Conservation (phyloP, 2,888 invertebrate species). For the Chalcosyrphus nemorum region DNA sequence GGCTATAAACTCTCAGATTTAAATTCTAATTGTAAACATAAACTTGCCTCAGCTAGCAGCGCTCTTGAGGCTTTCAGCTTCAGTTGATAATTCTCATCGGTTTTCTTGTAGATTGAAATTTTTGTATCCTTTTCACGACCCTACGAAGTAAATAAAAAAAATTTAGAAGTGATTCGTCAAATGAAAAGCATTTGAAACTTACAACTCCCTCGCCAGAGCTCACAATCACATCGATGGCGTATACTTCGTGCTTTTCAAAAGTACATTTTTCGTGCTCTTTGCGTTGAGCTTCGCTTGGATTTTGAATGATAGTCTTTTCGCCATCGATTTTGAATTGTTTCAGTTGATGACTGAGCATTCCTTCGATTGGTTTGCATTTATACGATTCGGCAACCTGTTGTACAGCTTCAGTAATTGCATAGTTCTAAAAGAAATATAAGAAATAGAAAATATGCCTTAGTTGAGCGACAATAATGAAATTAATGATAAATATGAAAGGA, state of each 20-base stretch:
- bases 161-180: not conserved
- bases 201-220: constrained; percentile 97
- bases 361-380: constrained; percentile 99
- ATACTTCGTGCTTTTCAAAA: constrained; percentile 98
- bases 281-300: constrained; percentile 97
- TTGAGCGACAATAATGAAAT: too few relatives aligned
- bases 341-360: constrained; percentile 96
- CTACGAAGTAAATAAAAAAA: constrained; percentile 79
- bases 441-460: too few relatives aligned
- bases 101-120: constrained; percentile 99
- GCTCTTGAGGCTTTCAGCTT: constrained; percentile 98
- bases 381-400: constrained; percentile 96
- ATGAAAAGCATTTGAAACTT: too few relatives aligned
- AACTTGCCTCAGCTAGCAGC: constrained; percentile 90
- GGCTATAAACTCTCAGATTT: constrained; percentile 34
- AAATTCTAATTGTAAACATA: not conserved
- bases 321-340: constrained; percentile 99
- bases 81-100: constrained; percentile 97
- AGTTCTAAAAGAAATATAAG: constrained; percentile 88
- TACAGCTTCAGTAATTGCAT: constrained; percentile 94
- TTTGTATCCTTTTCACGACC: constrained; percentile 96
- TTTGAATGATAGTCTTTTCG: constrained; percentile 98
- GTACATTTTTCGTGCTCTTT: constrained; percentile 98
- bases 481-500: too few relatives aligned
- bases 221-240: constrained; percentile 98